Evolutionary conservation across 2,888 invertebrate species (phyloP).

Genomic region (Cheilosia variabilis): DNA sequence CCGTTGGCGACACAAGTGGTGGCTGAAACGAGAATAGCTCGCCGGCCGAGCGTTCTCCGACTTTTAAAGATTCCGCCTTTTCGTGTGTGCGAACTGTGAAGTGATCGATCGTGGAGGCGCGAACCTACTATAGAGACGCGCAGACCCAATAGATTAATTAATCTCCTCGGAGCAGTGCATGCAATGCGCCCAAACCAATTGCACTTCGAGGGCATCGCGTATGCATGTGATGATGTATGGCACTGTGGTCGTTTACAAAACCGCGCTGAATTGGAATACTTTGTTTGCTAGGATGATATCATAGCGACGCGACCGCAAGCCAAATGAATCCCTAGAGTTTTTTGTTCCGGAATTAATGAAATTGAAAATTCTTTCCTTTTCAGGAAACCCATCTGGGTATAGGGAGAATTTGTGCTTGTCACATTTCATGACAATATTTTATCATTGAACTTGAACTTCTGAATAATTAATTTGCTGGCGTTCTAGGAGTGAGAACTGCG

Average conservation of each 20-base stretch:
- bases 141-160: slow-evolving; percentile 57
- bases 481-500: background rate
- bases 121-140: slow-evolving; percentile 18
- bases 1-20: slow-evolving; percentile 66
- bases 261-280: slow-evolving; percentile 27
- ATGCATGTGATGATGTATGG: slow-evolving; percentile 23
- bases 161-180: slow-evolving; percentile 43
- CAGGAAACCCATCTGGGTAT: slow-evolving; percentile 41
- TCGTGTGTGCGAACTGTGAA: background rate
- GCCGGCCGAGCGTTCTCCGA: slow-evolving; percentile 28
- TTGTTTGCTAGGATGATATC: slow-evolving; percentile 59
- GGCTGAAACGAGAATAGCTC: slow-evolving; percentile 58
- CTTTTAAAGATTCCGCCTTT: slow-evolving; percentile 32
- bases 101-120: slow-evolving; percentile 44
- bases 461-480: slow-evolving; percentile 41
- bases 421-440: slow-evolving; percentile 40
- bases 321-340: slow-evolving; percentile 58
- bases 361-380: slow-evolving; percentile 57
- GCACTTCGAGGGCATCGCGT: slow-evolving; percentile 36
- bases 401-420: slow-evolving; percentile 44
- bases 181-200: slow-evolving; percentile 38
- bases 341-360: slow-evolving; percentile 47
- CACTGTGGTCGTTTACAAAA: slow-evolving; percentile 30
- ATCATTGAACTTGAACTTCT: slow-evolving; percentile 62
- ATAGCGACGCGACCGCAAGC: slow-evolving; percentile 54